A percentile compares a stretch with the other conserved stretches of the same genome.
Evolutionary conservation across 2,113 vertebrate genomes (phyloP).

Genomic region (Myotis lucifugus): DNA sequence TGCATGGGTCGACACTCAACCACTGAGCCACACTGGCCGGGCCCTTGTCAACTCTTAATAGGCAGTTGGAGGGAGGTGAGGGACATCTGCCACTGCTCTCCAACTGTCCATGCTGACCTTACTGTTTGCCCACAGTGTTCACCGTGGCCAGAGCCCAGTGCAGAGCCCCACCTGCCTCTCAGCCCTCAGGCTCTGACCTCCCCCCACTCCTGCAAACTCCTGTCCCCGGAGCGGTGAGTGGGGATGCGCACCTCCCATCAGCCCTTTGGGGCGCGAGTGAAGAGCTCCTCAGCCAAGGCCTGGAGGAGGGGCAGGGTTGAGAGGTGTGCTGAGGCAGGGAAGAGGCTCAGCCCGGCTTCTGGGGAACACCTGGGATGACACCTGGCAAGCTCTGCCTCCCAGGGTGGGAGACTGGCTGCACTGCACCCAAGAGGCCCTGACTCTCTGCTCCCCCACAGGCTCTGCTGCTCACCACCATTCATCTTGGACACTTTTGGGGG

Average conservation of each 20-base stretch:
- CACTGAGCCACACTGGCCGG: neutral
- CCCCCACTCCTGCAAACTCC: conserved; percentile 68
- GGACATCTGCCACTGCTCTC: neutral
- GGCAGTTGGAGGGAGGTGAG: no score
- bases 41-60: neutral
- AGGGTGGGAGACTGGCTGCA: no score
- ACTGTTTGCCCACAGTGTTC: conserved; percentile 47
- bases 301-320: neutral
- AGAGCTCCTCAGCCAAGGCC: neutral
- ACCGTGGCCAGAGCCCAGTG: conserved; percentile 68
- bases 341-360: neutral
- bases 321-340: neutral
- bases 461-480: conserved; percentile 62
- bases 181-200: conserved; percentile 56
- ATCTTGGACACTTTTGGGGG: conserved; percentile 61
- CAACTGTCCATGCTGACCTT: neutral
- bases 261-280: neutral
- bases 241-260: neutral
- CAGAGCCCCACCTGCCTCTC: neutral
- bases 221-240: conserved; percentile 67
- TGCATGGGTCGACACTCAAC: no score
- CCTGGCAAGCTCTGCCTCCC: neutral
- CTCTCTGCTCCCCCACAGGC: conserved; percentile 14
- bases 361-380: accelerated
- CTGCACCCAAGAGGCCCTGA: neutral